Evolutionary conservation across 2,797 vertebrate genomes (phyloP), one percentile per base, ranked within the genome.

Genomic region (Scolopax rusticola): DNA sequence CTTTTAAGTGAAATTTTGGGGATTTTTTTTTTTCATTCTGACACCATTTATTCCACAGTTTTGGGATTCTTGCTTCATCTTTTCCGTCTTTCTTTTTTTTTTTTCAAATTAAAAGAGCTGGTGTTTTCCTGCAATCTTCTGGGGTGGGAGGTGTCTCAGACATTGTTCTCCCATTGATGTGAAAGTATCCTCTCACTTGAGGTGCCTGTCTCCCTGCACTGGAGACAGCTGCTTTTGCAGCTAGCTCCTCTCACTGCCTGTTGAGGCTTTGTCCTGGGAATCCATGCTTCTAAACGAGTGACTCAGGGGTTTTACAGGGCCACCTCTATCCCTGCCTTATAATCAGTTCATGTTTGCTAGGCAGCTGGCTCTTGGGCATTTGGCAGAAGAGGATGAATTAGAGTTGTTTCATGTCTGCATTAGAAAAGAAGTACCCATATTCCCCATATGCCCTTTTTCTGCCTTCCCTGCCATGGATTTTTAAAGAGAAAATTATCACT

Each of bases 201-300:
- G 12, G 5, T 57, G 21, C 14, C 73, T 53, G 11, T 57, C n/a
- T 63, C 24, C 74, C 12, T 33, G 20, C 15, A 25, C n/a, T 59
- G n/a, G 56, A 59, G 56, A 59, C 56, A 57, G n/a, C 56, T n/a
- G 47, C 25, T 36, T 91, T 73, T 89, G 56, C 71, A 93, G 27
- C 60, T 50, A 15, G 18, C 33, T 80, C n/a, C n/a, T 87, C 54
- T 90, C 28, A 7, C 50, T 65, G 57, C 54, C 23, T 41, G 32
- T n/a, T 21, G 32, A 20, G 48, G 36, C 47, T 74, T 61, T 83
- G 24, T 48, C 54, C 47, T 70, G 53, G 33, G 20, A 79, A 76
- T 61, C 16, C 24, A 1, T 16, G 1, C 15, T 40, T 15, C 51
- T 41, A 0, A 51, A 32, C 1, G 3, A 61, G 64, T 18, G 41